phyloP scores from a whole-genome alignment of 2,888 invertebrate genomes.

The Eilema griseolum region DNA sequence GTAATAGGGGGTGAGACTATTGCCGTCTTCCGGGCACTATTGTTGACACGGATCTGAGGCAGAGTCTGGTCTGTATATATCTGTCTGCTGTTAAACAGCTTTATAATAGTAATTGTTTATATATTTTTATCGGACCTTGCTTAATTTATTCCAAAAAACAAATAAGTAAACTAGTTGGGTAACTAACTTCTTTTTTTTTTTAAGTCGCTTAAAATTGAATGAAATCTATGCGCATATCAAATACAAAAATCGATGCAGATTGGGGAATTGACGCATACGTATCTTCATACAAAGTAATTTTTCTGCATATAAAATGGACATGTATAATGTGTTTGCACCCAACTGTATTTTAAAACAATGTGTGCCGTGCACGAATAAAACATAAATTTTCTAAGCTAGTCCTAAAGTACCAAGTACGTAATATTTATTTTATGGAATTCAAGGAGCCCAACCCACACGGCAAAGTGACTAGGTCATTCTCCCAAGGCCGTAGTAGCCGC shows the following conservation, averaged over 20 bases:
- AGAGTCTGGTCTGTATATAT: no score
- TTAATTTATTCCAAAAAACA: background rate
- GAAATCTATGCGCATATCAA: background rate
- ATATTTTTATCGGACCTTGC: background rate
- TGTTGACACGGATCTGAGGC: no score
- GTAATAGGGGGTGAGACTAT: no score
- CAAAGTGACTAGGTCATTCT: slow-evolving; percentile 1
- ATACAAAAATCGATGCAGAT: background rate
- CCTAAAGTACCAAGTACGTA: background rate
- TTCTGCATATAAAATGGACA: no score
- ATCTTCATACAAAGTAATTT: no score
- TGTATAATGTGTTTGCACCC: background rate
- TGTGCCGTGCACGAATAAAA: background rate
- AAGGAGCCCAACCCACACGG: background rate
- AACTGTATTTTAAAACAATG: background rate
- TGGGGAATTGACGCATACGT: background rate
- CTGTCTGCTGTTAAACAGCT: no score
- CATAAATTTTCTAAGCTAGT: background rate
- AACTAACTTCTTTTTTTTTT: no score
- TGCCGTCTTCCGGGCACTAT: no score
- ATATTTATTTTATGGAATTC: background rate
- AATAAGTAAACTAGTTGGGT: background rate
- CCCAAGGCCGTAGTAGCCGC: background rate
- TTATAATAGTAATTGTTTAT: background rate
- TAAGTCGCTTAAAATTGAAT: no score